A percentile compares a stretch with the other conserved stretches of the same genome.
Evolutionary conservation across 2,113 vertebrate genomes (phyloP).

Genomic region (Mesitornis unicolor): DNA sequence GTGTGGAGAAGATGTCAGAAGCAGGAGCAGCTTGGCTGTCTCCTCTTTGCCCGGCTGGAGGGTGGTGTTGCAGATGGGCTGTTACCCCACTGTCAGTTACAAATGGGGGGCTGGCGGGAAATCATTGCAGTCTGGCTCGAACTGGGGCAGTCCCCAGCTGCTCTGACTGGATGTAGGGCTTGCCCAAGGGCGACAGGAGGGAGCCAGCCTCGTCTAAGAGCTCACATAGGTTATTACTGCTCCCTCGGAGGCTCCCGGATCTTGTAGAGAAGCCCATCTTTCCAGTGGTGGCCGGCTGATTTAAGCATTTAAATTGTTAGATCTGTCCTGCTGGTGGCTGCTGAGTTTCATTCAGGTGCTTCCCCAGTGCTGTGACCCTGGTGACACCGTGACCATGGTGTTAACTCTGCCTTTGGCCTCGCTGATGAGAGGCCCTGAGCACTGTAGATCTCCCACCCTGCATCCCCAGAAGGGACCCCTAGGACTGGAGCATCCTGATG

Average conservation of each 20-base stretch:
- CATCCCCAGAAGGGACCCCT: neutral
- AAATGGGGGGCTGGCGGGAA: neutral
- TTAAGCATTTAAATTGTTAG: neutral
- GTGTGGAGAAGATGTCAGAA: neutral
- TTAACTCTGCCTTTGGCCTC: neutral
- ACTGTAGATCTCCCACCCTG: neutral
- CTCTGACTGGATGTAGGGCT: neutral
- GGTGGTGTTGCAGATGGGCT: neutral
- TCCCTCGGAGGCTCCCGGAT: neutral
- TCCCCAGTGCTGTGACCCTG: neutral
- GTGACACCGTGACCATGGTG: neutral
- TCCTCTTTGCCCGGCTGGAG: neutral
- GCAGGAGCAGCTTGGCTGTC: neutral
- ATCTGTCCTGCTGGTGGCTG: neutral
- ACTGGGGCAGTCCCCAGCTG: neutral
- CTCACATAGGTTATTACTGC: neutral
- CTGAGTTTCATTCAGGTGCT: neutral
- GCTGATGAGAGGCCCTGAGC: neutral
- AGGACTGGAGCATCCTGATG: neutral
- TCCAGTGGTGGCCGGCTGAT: neutral
- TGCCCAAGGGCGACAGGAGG: fast-evolving
- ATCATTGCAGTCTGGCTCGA: neutral
- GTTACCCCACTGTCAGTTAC: neutral
- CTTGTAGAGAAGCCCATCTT: neutral
- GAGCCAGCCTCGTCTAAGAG: neutral